A percentile compares a stretch with the other conserved stretches of the same genome.
Conservation (phyloP, 1,140 invertebrate species). For the Lasioglossum albipes region DNA sequence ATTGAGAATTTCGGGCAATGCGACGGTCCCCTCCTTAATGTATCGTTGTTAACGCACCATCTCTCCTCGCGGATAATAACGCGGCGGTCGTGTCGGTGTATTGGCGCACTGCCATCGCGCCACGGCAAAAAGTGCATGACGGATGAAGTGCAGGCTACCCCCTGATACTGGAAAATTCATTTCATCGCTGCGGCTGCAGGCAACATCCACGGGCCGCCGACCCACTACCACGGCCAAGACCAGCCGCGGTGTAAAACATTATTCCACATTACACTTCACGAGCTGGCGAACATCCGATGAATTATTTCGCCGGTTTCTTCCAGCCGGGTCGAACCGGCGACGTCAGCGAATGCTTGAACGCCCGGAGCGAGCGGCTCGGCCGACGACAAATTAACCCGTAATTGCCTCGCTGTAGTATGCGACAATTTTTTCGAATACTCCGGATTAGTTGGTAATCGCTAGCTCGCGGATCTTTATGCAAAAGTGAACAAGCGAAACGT, state of each 20-base stretch:
- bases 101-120: conserved; percentile 46
- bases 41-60: conserved; percentile 34
- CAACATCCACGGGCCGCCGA: background rate
- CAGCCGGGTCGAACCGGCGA: background rate
- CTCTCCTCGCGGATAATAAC: conserved; percentile 27
- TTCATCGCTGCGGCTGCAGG: conserved; percentile 30
- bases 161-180: conserved; percentile 59
- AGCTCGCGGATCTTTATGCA: too few relatives aligned
- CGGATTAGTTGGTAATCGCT: background rate
- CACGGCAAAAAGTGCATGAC: conserved; percentile 46
- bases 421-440: background rate
- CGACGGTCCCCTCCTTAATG: conserved; percentile 14
- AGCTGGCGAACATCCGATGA: conserved; percentile 46
- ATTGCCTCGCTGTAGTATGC: background rate
- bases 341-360: background rate
- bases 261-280: conserved; percentile 60
- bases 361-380: background rate
- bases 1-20: background rate
- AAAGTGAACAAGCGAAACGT: too few relatives aligned
- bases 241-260: conserved; percentile 59
- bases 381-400: background rate
- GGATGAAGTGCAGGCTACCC: conserved; percentile 46
- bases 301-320: conserved; percentile 55
- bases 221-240: conserved; percentile 6
- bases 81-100: conserved; percentile 13